phyloP scores from a whole-genome alignment of 2,797 vertebrate species.

The Chromis chromis region DNA sequence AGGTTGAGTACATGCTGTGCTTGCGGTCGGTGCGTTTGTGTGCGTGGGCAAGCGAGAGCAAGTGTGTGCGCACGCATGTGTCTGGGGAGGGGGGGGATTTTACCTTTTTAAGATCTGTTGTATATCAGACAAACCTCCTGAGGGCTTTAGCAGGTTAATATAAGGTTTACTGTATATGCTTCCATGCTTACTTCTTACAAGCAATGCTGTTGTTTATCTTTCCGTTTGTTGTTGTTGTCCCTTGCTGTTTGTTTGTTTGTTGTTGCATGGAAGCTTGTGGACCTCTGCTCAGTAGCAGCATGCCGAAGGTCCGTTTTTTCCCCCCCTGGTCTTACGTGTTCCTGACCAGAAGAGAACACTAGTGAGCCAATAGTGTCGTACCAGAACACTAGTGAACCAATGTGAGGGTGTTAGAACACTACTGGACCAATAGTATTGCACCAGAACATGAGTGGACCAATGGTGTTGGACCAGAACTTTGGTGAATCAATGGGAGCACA shows the following conservation, averaged over 20 bases:
- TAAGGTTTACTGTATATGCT: conserved; percentile 82
- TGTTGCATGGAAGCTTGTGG: conserved; percentile 86
- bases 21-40: conserved; percentile 33
- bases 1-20: conserved; percentile 21
- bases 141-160: conserved; percentile 78
- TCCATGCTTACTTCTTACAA: conserved; percentile 80
- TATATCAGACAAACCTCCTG: conserved; percentile 72
- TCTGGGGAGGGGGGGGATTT: conserved; percentile 47
- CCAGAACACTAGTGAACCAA: conserved; percentile 81
- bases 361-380: conserved; percentile 77
- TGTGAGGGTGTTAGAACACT: conserved; percentile 67
- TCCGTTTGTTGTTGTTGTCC: conserved; percentile 71
- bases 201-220: conserved; percentile 74
- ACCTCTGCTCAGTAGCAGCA: conserved; percentile 85
- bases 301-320: conserved; percentile 75
- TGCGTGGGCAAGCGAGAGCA: conserved; percentile 34
- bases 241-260: conserved; percentile 76
- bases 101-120: conserved; percentile 78
- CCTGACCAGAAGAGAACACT: conserved; percentile 74
- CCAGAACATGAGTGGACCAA: conserved; percentile 73
- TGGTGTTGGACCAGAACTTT: conserved; percentile 71
- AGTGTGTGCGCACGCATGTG: conserved; percentile 53
- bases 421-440: conserved; percentile 75
- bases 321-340: conserved; percentile 63
- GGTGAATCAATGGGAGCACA: conserved; percentile 78